Evolutionary conservation across 1,140 invertebrate species (phyloP).

Genomic region (Saccostrea glomerata): DNA sequence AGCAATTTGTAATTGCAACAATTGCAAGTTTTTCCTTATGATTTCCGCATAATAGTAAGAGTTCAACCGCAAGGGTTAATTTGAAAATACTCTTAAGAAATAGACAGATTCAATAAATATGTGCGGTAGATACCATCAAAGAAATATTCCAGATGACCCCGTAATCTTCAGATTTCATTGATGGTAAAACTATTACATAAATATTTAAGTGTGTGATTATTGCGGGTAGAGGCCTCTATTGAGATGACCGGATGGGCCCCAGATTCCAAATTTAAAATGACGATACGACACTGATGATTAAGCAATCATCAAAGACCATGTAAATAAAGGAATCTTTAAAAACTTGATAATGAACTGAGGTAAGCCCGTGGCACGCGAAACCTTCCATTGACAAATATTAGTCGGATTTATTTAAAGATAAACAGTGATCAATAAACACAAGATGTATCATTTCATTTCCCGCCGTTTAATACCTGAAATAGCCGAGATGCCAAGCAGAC

Average conservation of each 20-base stretch:
- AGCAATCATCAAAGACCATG: conserved; percentile 30
- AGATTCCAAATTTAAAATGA: conserved; percentile 15
- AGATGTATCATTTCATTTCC: conserved; percentile 35
- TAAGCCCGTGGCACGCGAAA: conserved; percentile 34
- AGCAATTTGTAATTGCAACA: no score
- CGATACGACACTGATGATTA: conserved; percentile 30
- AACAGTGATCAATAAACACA: conserved; percentile 33
- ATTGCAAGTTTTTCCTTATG: no score
- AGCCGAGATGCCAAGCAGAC: conserved; percentile 28
- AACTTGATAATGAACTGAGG: conserved; percentile 36
- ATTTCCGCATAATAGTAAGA: no score
- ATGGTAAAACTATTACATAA: conserved; percentile 37
- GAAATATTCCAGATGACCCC: conserved; percentile 26
- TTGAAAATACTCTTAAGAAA: no score
- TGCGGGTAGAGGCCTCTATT: background rate
- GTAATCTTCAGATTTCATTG: conserved; percentile 12
- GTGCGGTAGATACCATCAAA: background rate
- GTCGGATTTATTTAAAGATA: conserved; percentile 35
- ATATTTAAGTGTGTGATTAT: conserved; percentile 35
- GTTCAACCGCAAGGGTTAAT: no score
- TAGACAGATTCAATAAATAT: background rate
- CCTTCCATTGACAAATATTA: conserved; percentile 38
- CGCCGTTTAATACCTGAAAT: conserved; percentile 36
- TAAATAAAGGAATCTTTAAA: conserved; percentile 35
- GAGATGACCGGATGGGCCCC: background rate